These are phyloP conservation scores for Spongilla lacustris DNA, from an alignment of 37 sponge, comb jelly and placozoan species.

Conservation along the genomic window DNA sequence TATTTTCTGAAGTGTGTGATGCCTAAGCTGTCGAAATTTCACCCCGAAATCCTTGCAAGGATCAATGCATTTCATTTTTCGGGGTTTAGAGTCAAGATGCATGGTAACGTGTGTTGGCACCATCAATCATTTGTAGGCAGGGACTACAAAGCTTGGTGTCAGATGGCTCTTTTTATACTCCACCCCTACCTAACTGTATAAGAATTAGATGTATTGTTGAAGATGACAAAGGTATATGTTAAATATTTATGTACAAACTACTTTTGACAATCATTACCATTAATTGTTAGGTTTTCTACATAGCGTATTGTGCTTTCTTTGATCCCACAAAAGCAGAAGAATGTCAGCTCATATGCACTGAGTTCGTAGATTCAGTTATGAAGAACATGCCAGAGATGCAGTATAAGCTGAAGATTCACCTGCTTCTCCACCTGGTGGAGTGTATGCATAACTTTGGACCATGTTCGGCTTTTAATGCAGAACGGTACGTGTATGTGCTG, in stretches of 20 bases:
- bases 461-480: conserved; percentile 19
- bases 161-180: conserved; percentile 31
- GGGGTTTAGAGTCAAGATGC: conserved; percentile 25
- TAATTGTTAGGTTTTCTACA: conserved; percentile 19
- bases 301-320: conserved; percentile 22
- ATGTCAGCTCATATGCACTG: neutral
- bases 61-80: conserved; percentile 35
- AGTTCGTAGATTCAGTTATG: conserved; percentile 26
- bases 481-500: conserved; percentile 21
- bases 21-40: neutral
- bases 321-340: neutral
- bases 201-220: conserved; percentile 11
- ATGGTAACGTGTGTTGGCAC: conserved; percentile 23
- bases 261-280: neutral
- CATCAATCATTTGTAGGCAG: conserved; percentile 61
- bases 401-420: conserved; percentile 35
- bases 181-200: neutral
- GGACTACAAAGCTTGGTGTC: conserved; percentile 51
- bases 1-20: conserved; percentile 40
- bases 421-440: conserved; percentile 33
- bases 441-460: conserved; percentile 42
- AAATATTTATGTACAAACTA: neutral
- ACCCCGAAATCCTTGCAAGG: conserved; percentile 31
- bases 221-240: neutral
- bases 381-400: conserved; percentile 3